phyloP scores from a whole-genome alignment of 1,140 invertebrate genomes.

The Drosophila kepulauana region DNA sequence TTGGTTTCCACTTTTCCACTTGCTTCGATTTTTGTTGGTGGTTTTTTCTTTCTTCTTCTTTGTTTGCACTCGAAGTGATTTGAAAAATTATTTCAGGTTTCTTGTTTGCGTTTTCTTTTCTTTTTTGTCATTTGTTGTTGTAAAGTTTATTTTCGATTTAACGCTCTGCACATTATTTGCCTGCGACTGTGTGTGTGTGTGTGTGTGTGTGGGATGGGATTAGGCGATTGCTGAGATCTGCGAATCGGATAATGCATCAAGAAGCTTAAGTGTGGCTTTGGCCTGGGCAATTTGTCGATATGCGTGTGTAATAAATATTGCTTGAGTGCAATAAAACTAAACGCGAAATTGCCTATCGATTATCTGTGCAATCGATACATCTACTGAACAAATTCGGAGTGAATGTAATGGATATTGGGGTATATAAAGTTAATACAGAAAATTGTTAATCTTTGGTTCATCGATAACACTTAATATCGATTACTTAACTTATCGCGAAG shows the following conservation, averaged over 20 bases:
- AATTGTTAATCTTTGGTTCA: background rate
- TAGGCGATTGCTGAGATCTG: slow-evolving; percentile 20
- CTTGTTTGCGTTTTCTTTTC: slow-evolving; percentile 15
- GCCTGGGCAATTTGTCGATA: slow-evolving; percentile 35
- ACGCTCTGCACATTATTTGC: slow-evolving; percentile 54
- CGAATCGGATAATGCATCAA: slow-evolving; percentile 29
- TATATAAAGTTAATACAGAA: too few relatives aligned
- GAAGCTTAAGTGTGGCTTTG: slow-evolving; percentile 25
- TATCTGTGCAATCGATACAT: background rate
- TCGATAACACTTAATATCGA: slow-evolving; percentile 1
- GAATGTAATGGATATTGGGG: too few relatives aligned
- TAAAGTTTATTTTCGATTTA: slow-evolving; percentile 63
- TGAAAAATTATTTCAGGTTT: slow-evolving; percentile 56
- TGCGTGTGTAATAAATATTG: slow-evolving; percentile 23
- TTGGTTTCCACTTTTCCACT: slow-evolving; percentile 10
- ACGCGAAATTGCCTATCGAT: background rate
- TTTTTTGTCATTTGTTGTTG: slow-evolving; percentile 38
- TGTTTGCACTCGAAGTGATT: slow-evolving; percentile 50
- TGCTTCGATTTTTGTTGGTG: too few relatives aligned
- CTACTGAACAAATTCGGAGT: too few relatives aligned
- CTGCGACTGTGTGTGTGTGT: slow-evolving; percentile 7
- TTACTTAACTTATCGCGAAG: background rate
- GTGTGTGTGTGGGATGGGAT: background rate
- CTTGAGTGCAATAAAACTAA: background rate
- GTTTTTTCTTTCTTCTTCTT: background rate